These are phyloP conservation scores for Escarpia spicata DNA, from an alignment of 2,888 invertebrate species.

Conservation along the genomic window DNA sequence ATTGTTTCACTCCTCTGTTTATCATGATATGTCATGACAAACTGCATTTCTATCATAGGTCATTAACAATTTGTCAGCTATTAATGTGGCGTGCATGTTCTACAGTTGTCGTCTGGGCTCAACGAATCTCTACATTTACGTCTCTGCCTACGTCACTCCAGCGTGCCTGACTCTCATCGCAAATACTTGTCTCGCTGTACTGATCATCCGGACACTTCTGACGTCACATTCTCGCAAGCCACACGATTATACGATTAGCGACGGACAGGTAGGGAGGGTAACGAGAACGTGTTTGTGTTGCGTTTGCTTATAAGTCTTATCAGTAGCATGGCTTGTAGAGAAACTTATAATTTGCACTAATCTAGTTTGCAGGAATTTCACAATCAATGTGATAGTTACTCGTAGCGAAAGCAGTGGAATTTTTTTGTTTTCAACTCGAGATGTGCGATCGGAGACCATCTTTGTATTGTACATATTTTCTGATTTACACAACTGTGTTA, in stretches of 20 bases:
- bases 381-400: not conserved
- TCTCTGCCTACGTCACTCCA: not conserved
- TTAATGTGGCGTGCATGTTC: not conserved
- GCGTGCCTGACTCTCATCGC: not conserved
- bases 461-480: not conserved
- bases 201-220: not conserved
- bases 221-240: not conserved
- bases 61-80: not conserved
- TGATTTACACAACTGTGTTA: not conserved
- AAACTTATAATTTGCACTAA: not conserved
- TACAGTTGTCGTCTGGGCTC: not conserved
- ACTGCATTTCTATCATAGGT: not conserved
- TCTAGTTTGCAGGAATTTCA: not conserved
- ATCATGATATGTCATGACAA: not conserved
- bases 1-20: not conserved
- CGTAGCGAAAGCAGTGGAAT: not conserved
- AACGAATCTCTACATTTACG: not conserved
- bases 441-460: not conserved
- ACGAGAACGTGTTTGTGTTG: not conserved
- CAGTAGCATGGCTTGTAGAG: not conserved
- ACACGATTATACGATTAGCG: not conserved
- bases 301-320: not conserved
- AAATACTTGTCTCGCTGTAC: not conserved
- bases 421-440: not conserved
- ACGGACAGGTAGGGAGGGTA: not conserved